Base-by-base conservation (phyloP, 2,888 invertebrate species). In the Phortica okadai region DNA sequence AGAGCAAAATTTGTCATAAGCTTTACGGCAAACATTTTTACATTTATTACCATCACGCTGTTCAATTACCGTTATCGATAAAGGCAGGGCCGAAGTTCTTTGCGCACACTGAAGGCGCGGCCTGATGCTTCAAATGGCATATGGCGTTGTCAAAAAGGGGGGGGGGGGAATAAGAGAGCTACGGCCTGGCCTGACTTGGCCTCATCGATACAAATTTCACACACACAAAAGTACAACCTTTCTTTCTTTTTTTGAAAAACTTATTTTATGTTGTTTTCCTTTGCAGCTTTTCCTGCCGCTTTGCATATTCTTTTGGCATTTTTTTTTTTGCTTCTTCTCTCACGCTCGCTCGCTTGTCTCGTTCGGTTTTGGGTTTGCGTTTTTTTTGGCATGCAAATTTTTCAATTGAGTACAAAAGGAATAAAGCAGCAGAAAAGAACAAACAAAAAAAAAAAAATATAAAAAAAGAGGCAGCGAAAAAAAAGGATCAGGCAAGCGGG, bases 31-130 rank as follows among this genome's bases (percentile, higher is more conserved):
- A 84, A 76, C 80, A 82, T 79, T 77, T 78, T 74, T 64, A 82
- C 83, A 86, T 84, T 85, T 87, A 83, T 86, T 80, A 81, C 78
- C 77, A 64, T 72, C 81, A 81, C 82, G 87, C 82, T 86, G 85
- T 86, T 88, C 86, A 86, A 86, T 86, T 86, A 86, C 88, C 84
- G 85, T 88, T 85, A 86, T 88, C 83, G 88, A 83, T 79, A 87
- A 87, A 86, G 85, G 77, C 75, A 77, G 67, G 77, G 79, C 79
- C 59, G 16, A 50, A 50, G 50, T 50, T 50, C 16, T 1, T n/a
- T 7, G n/a, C 16, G 59, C 59, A 3, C 59, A 8, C 7, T 21
- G 59, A 16, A n/a, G 16, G 14, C 16, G 21, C 21, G 59, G 21
- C 59, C 2, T 33, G 33, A 33, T 33, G 33, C 33, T 33, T 33